These are phyloP conservation scores for Callipepla californica DNA, from an alignment of 2,113 vertebrate genomes.

Conservation along the genomic window DNA sequence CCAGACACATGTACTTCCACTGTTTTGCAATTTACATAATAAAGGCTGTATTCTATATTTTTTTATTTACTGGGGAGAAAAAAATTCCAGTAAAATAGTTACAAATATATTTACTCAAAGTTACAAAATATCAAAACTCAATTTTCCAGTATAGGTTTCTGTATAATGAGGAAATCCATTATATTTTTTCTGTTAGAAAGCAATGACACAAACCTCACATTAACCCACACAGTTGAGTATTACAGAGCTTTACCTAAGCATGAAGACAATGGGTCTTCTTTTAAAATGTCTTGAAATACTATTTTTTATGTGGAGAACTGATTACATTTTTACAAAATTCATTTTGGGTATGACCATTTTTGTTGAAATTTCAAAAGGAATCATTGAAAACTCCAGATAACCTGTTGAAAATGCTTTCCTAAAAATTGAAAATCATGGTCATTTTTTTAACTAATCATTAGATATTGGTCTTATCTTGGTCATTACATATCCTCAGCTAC, in stretches of 20 bases:
- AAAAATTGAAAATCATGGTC: neutral
- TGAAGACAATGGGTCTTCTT: neutral
- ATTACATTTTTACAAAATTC: neutral
- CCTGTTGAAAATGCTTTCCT: neutral
- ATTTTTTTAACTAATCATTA: neutral
- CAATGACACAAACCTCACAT: neutral
- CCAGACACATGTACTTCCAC: neutral
- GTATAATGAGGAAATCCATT: neutral
- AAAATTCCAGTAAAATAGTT: neutral
- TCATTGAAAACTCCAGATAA: neutral
- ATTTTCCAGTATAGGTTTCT: neutral
- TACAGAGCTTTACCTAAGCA: neutral
- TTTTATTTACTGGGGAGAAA: neutral
- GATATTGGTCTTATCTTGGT: neutral
- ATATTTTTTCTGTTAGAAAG: neutral
- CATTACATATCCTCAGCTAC: neutral
- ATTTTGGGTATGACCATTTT: neutral
- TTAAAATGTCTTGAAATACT: neutral
- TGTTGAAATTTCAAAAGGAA: neutral
- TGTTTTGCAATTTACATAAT: neutral
- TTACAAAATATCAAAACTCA: neutral
- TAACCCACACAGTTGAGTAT: neutral
- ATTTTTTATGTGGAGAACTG: neutral
- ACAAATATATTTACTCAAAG: accelerated
- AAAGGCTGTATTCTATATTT: neutral